Conservation (phyloP, 2,113 vertebrate genomes). For the Sula dactylatra region DNA sequence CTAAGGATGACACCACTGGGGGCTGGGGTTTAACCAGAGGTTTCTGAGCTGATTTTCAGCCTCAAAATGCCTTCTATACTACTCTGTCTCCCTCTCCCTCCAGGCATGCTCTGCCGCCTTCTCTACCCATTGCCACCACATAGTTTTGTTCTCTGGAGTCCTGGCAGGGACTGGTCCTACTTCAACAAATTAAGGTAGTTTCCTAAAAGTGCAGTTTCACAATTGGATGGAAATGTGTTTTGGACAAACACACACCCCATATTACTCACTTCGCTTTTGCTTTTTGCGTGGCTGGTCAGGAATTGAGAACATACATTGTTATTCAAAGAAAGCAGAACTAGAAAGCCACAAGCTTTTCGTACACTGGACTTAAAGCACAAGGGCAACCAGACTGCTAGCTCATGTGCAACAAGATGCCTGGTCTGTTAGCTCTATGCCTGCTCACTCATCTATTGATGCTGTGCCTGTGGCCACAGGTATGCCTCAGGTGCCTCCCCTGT, state of each 20-base stretch:
- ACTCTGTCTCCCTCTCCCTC: background rate
- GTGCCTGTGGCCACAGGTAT: background rate
- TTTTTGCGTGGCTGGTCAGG: background rate
- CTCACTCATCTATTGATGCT: accelerated
- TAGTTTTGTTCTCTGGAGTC: background rate
- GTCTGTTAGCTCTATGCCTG: background rate
- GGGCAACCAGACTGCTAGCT: background rate
- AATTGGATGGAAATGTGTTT: background rate
- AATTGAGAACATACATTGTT: background rate
- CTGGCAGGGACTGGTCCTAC: background rate
- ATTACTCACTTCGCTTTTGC: background rate
- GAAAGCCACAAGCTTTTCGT: background rate
- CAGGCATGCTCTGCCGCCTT: background rate
- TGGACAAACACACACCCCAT: background rate
- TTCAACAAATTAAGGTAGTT: background rate
- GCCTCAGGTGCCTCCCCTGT: background rate
- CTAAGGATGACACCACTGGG: accelerated
- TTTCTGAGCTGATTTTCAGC: background rate
- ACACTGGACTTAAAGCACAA: background rate
- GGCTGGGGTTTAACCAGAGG: background rate
- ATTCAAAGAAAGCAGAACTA: background rate
- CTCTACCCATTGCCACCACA: accelerated
- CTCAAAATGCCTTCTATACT: background rate
- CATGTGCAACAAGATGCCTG: accelerated
- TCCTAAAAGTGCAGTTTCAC: background rate